Conservation (phyloP, 2,888 invertebrate genomes). For the Drosophila aldrichi region DNA sequence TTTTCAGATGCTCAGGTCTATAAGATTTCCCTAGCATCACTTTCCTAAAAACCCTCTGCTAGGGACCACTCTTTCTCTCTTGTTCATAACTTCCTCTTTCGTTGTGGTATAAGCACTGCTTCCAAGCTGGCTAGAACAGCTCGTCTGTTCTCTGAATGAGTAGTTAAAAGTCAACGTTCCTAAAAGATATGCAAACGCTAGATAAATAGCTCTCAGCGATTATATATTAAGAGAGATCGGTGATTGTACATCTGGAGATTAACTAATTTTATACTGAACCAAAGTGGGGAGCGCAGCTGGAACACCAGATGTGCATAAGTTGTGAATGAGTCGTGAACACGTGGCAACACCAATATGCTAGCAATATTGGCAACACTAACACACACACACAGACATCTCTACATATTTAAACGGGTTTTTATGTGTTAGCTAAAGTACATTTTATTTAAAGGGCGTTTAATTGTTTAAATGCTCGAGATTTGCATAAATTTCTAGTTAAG, state of each 20-base stretch:
- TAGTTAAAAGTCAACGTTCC: background rate
- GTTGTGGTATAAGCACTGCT: too few relatives aligned
- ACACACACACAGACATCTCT: background rate
- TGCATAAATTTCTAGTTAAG: constrained; percentile 38
- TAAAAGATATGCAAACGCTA: background rate
- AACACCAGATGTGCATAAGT: constrained; percentile 1
- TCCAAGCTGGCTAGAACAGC: background rate
- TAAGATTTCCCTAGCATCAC: too few relatives aligned
- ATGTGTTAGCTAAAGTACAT: background rate
- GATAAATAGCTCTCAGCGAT: background rate
- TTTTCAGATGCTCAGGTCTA: too few relatives aligned
- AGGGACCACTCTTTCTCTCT: background rate
- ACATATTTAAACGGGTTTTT: constrained; percentile 6
- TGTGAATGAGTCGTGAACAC: constrained; percentile 42
- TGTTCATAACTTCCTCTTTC: too few relatives aligned
- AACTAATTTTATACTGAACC: background rate
- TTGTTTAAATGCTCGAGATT: constrained; percentile 41
- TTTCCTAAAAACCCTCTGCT: background rate
- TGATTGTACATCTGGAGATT: background rate
- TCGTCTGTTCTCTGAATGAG: background rate
- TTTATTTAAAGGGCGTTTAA: constrained; percentile 47
- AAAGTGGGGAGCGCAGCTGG: background rate
- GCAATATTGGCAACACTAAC: constrained; percentile 22
- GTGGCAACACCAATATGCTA: constrained; percentile 45
- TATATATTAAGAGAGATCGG: background rate